Percentiles rank a stretch among this genome's conserved stretches.
These are phyloP conservation scores for Psittacara wagleri DNA, from an alignment of 2,113 vertebrate genomes.

Conservation along the genomic window DNA sequence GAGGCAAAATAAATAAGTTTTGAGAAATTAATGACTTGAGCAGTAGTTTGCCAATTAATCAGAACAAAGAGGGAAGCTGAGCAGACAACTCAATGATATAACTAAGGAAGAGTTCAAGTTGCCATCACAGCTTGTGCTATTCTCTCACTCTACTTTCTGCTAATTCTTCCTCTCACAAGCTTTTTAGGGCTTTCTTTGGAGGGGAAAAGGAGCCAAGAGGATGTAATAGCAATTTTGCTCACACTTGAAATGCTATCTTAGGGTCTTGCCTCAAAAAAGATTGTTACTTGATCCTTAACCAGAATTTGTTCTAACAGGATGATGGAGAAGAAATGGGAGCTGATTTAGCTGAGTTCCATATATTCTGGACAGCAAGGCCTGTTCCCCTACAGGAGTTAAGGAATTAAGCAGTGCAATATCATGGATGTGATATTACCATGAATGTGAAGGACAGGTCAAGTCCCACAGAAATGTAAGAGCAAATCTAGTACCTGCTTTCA, in stretches of 20 bases:
- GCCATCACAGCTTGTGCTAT: neutral
- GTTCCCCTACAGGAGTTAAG: neutral
- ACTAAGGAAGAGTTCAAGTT: slow-evolving; percentile 29
- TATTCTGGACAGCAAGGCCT: neutral
- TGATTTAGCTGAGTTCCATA: neutral
- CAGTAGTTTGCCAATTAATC: slow-evolving; percentile 74
- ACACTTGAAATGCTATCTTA: neutral
- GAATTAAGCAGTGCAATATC: slow-evolving; percentile 15
- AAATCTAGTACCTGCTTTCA: neutral
- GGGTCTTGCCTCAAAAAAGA: neutral
- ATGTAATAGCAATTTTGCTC: neutral
- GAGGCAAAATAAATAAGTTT: slow-evolving; percentile 75
- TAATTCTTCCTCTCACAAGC: neutral
- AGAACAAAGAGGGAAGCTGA: slow-evolving; percentile 62
- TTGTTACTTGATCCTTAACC: neutral
- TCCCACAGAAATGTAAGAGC: neutral
- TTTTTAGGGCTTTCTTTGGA: neutral
- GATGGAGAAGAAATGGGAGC: neutral
- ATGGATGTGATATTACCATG: too few species aligned
- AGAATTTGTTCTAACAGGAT: neutral
- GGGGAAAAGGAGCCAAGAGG: neutral
- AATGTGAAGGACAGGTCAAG: neutral
- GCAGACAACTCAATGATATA: slow-evolving; percentile 35
- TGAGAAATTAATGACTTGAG: slow-evolving; percentile 70
- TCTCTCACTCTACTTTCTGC: neutral